Evolutionary conservation across 2,113 vertebrate species (phyloP).

Genomic region (Cranoglanis bouderius): DNA sequence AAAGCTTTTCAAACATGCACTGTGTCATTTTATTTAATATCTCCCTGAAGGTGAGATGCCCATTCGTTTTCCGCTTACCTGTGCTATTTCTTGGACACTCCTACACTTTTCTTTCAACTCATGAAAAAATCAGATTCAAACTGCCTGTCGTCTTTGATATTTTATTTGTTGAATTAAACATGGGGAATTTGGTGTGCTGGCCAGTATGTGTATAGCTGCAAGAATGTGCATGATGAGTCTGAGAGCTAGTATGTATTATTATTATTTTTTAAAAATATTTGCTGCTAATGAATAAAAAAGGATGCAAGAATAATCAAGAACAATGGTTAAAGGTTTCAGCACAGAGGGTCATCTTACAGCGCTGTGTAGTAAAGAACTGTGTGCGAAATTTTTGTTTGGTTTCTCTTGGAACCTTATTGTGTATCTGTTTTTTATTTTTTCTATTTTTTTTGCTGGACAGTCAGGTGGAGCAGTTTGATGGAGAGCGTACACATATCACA

Average conservation of each 20-base stretch:
- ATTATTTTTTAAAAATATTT: not conserved
- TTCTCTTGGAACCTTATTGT: constrained; percentile 12
- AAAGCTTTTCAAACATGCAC: not conserved
- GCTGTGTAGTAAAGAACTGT: constrained; percentile 37
- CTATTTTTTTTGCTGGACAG: not conserved
- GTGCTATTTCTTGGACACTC: constrained; percentile 32
- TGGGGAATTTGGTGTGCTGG: constrained; percentile 51
- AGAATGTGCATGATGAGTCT: not conserved
- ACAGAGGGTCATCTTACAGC: not conserved
- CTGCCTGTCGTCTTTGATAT: constrained; percentile 58
- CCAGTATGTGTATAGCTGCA: not conserved
- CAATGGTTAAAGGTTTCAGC: not conserved
- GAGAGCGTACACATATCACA: constrained; percentile 14
- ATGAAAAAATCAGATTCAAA: constrained; percentile 65
- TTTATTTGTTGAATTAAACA: constrained; percentile 70
- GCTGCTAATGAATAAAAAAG: not conserved
- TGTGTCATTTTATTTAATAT: not conserved
- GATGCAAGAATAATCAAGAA: not conserved
- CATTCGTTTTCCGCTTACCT: constrained; percentile 28
- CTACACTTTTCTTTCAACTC: constrained; percentile 48
- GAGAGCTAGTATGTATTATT: not conserved
- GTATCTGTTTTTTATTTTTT: constrained; percentile 27
- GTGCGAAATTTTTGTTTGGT: not conserved
- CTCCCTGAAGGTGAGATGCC: not conserved
- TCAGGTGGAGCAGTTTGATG: constrained; percentile 14